These are phyloP conservation scores for Trissoscelio sp. DNA, from an alignment of 2,888 invertebrate genomes.

Conservation along the genomic window DNA sequence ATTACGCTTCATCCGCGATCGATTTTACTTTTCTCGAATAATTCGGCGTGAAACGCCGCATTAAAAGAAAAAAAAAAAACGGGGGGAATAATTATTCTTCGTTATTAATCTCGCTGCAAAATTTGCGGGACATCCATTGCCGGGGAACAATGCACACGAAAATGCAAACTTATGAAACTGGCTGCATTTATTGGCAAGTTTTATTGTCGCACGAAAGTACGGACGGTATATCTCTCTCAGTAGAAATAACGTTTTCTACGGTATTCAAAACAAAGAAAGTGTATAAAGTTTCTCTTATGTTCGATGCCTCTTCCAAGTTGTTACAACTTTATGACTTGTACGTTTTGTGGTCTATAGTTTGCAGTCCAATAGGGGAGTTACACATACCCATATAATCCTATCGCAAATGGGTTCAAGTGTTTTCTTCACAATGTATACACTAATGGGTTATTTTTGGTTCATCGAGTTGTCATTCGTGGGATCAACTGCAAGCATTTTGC, in stretches of 20 bases:
- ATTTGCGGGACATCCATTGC: not conserved
- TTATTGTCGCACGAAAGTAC: slow-evolving; percentile 28
- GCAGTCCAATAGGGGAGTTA: slow-evolving; percentile 29
- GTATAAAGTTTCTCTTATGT: slow-evolving; percentile 59
- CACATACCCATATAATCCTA: slow-evolving; percentile 18
- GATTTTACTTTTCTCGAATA: slow-evolving; percentile 15
- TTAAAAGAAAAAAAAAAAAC: too few species aligned
- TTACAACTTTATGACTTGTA: slow-evolving; percentile 62
- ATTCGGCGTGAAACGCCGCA: slow-evolving; percentile 11
- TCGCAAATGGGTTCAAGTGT: slow-evolving; percentile 11
- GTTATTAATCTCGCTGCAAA: not conserved
- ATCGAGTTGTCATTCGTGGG: not conserved
- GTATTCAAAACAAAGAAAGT: slow-evolving; percentile 60
- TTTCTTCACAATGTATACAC: slow-evolving; percentile 15
- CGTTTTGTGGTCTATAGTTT: slow-evolving; percentile 49
- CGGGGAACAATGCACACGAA: not conserved
- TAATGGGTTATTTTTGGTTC: slow-evolving; percentile 47
- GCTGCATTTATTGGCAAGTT: slow-evolving; percentile 22
- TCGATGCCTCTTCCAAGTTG: slow-evolving; percentile 44
- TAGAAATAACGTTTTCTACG: slow-evolving; percentile 26
- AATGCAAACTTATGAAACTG: not conserved
- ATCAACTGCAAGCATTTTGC: slow-evolving; percentile 14
- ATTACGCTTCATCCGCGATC: slow-evolving; percentile 26
- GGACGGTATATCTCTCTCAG: slow-evolving; percentile 1
- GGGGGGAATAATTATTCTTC: slow-evolving; percentile 5